These are phyloP conservation scores for Netelia fuscicornis DNA, from an alignment of 2,888 invertebrate genomes.

Conservation along the genomic window DNA sequence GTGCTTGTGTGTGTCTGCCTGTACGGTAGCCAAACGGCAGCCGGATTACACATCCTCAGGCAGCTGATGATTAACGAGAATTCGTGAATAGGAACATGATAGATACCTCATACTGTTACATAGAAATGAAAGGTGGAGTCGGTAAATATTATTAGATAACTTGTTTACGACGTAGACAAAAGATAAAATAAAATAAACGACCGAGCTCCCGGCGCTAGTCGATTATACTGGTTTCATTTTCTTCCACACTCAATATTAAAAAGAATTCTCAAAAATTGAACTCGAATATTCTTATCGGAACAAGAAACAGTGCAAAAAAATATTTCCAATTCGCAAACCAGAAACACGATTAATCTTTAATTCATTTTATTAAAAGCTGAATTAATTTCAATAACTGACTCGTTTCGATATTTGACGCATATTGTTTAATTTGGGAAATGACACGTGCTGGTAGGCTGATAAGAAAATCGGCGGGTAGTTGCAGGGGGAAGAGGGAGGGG, in stretches of 20 bases:
- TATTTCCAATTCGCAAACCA: too few species aligned
- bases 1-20: neutral
- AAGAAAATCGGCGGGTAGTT: neutral
- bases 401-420: neutral
- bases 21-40: conserved; percentile 36
- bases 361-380: too few species aligned
- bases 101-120: conserved; percentile 26
- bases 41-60: conserved; percentile 43
- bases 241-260: too few species aligned
- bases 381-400: too few species aligned
- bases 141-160: neutral
- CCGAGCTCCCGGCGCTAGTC: neutral
- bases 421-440: conserved; percentile 11
- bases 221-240: too few species aligned
- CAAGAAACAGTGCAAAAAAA: too few species aligned
- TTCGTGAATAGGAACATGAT: conserved; percentile 30
- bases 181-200: neutral
- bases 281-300: too few species aligned
- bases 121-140: neutral
- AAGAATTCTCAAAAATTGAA: too few species aligned
- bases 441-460: neutral
- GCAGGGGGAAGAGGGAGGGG: too few species aligned
- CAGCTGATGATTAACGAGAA: conserved; percentile 61
- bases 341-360: too few species aligned
- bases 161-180: neutral